Evolutionary conservation across 2,113 vertebrate species (phyloP).

Genomic region (Lycaon pictus): DNA sequence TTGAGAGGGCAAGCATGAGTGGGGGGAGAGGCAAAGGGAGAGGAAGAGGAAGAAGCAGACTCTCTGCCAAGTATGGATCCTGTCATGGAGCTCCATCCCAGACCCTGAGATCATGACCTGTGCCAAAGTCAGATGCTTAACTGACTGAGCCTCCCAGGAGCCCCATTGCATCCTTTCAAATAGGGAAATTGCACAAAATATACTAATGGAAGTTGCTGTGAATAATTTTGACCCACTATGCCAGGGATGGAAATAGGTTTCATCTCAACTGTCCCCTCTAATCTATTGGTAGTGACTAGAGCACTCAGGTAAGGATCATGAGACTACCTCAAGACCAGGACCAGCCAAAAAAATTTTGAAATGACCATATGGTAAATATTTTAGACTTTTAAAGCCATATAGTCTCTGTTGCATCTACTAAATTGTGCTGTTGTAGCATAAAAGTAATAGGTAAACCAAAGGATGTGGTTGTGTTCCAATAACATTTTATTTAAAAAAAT

Average conservation of each 20-base stretch:
- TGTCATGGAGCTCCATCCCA: not conserved
- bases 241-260: slow-evolving; percentile 2
- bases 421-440: not conserved
- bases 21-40: not conserved
- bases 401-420: not conserved
- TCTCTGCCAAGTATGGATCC: not conserved
- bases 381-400: not conserved
- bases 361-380: not conserved
- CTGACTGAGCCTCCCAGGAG: not conserved
- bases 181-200: not conserved
- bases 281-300: not conserved
- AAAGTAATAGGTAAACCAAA: not conserved
- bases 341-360: not conserved
- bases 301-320: not conserved
- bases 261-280: not conserved
- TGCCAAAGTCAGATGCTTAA: not conserved
- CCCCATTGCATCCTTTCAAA: not conserved
- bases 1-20: not conserved
- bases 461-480: not conserved
- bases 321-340: not conserved
- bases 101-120: not conserved
- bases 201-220: not conserved
- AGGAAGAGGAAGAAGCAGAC: not conserved
- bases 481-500: not conserved
- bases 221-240: not conserved